Percentiles rank a stretch among this genome's conserved stretches.
phyloP scores from a whole-genome alignment of 2,888 invertebrate species.

The Axea sp. region DNA sequence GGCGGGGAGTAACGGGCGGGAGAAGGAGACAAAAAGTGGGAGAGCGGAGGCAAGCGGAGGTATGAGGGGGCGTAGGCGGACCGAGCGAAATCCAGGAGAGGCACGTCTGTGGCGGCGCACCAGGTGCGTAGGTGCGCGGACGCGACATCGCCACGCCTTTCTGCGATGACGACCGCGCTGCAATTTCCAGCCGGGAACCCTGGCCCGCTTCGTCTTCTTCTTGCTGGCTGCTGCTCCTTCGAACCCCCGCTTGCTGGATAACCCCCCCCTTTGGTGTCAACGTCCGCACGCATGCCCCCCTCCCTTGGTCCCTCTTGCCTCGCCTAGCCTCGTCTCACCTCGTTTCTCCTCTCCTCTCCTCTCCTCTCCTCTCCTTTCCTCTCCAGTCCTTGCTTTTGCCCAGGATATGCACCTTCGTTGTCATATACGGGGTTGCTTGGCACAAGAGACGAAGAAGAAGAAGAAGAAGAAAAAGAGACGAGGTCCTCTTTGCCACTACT shows the following conservation, averaged over 20 bases:
- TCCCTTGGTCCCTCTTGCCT: constrained; percentile 29
- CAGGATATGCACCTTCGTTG: constrained; percentile 67
- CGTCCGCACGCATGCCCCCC: constrained; percentile 65
- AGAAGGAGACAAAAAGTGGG: constrained; percentile 27
- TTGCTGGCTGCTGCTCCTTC: constrained; percentile 49
- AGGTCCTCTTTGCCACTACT: not conserved
- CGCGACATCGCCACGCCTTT: constrained; percentile 77
- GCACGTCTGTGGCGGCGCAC: constrained; percentile 77
- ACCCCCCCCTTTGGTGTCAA: constrained; percentile 72
- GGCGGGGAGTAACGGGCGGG: constrained; percentile 1
- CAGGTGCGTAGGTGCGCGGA: constrained; percentile 79
- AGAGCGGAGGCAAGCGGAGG: too few species aligned
- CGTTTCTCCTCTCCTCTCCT: too few species aligned
- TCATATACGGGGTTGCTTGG: constrained; percentile 15
- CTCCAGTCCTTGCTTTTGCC: constrained; percentile 31
- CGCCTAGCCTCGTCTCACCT: not conserved
- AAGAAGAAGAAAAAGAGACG: constrained; percentile 32
- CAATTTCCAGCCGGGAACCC: constrained; percentile 62
- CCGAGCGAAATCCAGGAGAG: constrained; percentile 74
- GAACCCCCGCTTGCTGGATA: constrained; percentile 49
- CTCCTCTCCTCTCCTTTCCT: not conserved
- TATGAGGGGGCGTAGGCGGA: constrained; percentile 73
- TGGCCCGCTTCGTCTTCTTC: constrained; percentile 50
- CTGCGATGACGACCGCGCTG: constrained; percentile 59
- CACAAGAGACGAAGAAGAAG: constrained; percentile 10